These are phyloP conservation scores for Periphyllus acericola DNA, from an alignment of 2,888 invertebrate genomes.

Conservation along the genomic window DNA sequence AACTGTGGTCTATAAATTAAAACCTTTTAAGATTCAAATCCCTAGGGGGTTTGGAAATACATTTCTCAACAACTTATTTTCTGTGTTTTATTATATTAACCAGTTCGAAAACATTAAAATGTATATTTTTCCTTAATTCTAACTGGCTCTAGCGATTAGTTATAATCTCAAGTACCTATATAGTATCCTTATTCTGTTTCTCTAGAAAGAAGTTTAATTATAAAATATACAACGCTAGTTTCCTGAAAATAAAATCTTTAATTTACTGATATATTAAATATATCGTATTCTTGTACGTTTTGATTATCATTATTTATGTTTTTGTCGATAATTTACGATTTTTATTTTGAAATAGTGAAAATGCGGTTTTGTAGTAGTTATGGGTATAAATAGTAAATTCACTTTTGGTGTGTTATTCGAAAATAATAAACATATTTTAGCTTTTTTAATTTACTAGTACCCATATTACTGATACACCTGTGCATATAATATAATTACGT, in stretches of 20 bases:
- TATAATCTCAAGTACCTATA: neutral
- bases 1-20: neutral
- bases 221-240: neutral
- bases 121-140: neutral
- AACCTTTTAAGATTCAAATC: slow-evolving; percentile 21
- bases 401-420: neutral
- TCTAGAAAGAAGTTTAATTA: slow-evolving; percentile 12
- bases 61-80: neutral
- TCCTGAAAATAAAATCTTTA: neutral
- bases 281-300: neutral
- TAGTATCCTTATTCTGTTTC: neutral
- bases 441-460: no score
- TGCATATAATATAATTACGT: no score
- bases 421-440: no score
- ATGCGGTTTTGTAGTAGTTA: neutral
- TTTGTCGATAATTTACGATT: neutral
- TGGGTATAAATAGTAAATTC: neutral
- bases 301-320: neutral
- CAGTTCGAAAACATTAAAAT: slow-evolving; percentile 21
- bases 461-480: no score
- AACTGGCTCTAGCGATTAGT: neutral
- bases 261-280: neutral
- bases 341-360: slow-evolving; percentile 6
- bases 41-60: neutral
- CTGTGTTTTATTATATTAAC: neutral